Percentiles rank a stretch among this genome's conserved stretches.
These are phyloP conservation scores for Athetis lepigone DNA, from an alignment of 2,888 invertebrate genomes.

Conservation along the genomic window DNA sequence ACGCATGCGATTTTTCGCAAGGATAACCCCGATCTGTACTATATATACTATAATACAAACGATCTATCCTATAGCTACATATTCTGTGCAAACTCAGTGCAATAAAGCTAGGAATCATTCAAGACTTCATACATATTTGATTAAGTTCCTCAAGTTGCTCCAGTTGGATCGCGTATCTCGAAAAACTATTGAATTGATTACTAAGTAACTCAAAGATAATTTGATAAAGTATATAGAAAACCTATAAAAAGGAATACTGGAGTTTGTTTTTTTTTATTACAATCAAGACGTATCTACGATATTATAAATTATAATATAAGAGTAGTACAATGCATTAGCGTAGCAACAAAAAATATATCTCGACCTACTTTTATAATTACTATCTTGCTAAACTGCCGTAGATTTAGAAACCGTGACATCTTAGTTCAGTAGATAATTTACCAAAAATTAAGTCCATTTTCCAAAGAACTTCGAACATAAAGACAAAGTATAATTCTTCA, in stretches of 20 bases:
- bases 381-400: too few relatives aligned
- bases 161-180: constrained; percentile 3
- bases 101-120: constrained; percentile 25
- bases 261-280: too few relatives aligned
- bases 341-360: too few relatives aligned
- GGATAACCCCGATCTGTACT: too few relatives aligned
- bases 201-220: not conserved
- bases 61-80: constrained; percentile 1
- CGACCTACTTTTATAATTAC: too few relatives aligned
- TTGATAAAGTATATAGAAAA: too few relatives aligned
- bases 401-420: not conserved
- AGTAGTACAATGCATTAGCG: too few relatives aligned
- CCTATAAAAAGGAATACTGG: too few relatives aligned
- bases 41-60: not conserved
- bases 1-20: too few relatives aligned
- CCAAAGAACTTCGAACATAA: not conserved
- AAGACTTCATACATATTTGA: constrained; percentile 44
- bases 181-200: constrained; percentile 26
- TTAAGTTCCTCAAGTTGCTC: constrained; percentile 28
- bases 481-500: not conserved
- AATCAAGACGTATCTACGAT: too few relatives aligned
- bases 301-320: too few relatives aligned
- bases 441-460: not conserved
- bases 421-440: not conserved
- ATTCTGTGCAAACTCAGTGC: constrained; percentile 13